Percentiles rank a stretch among this genome's conserved stretches.
Evolutionary conservation across 2,888 invertebrate genomes (phyloP).

Genomic region (Lapara coniferarum): DNA sequence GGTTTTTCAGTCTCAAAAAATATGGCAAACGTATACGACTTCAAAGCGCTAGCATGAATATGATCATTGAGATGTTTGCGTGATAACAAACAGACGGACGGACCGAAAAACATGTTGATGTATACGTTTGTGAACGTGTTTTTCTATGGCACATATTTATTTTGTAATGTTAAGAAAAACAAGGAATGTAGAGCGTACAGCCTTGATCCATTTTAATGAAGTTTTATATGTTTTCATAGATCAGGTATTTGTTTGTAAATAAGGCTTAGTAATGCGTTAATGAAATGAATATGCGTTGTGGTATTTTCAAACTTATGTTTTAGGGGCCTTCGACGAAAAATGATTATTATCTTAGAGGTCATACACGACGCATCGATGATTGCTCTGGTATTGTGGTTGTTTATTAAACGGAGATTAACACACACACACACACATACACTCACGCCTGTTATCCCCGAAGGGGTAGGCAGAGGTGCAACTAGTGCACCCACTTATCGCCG

Average conservation of each 20-base stretch:
- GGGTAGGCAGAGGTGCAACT: too few relatives aligned
- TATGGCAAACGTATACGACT: not conserved
- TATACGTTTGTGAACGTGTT: not conserved
- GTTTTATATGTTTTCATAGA: slow-evolving; percentile 7
- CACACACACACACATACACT: too few relatives aligned
- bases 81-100: slow-evolving; percentile 8
- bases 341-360: too few relatives aligned
- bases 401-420: too few relatives aligned
- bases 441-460: too few relatives aligned
- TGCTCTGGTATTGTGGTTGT: too few relatives aligned
- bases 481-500: too few relatives aligned
- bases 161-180: not conserved
- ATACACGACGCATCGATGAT: too few relatives aligned
- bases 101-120: not conserved
- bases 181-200: not conserved
- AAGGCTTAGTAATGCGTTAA: not conserved
- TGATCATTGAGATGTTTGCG: slow-evolving; percentile 9
- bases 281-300: not conserved
- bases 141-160: not conserved
- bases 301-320: too few relatives aligned
- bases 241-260: not conserved
- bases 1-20: slow-evolving; percentile 7
- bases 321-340: too few relatives aligned
- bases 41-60: slow-evolving; percentile 8
- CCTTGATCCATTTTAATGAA: slow-evolving; percentile 8